These are phyloP conservation scores for Chromobotia macracanthus DNA, from an alignment of 2,797 vertebrate species.

Conservation along the genomic window DNA sequence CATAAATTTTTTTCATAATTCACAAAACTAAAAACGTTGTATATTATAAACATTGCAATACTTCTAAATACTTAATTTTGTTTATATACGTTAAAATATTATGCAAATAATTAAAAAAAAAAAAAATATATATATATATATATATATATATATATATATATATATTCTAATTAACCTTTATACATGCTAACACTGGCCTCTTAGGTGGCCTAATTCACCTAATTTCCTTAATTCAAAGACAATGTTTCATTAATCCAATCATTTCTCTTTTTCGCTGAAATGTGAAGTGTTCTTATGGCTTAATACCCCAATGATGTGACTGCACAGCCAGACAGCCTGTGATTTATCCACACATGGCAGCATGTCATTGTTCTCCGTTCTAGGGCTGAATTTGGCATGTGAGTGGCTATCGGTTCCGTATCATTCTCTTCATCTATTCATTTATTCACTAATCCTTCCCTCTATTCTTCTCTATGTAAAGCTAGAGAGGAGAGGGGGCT, in stretches of 20 bases:
- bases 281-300: conserved; percentile 1
- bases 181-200: background rate
- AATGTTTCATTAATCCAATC: conserved; percentile 16
- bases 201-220: no score
- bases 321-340: conserved; percentile 35
- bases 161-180: background rate
- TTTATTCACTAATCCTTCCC: conserved; percentile 56
- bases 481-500: conserved; percentile 36
- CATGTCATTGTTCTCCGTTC: conserved; percentile 33
- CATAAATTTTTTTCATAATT: no score
- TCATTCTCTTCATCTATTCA: conserved; percentile 60
- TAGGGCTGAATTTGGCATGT: conserved; percentile 43
- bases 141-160: no score
- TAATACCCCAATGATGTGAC: conserved; percentile 38
- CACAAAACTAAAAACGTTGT: no score
- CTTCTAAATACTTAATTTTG: no score
- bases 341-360: conserved; percentile 48
- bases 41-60: no score
- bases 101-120: no score
- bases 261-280: background rate
- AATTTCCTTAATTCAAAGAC: background rate
- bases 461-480: conserved; percentile 57
- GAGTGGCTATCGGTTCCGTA: conserved; percentile 55
- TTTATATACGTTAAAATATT: no score
- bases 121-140: no score